Evolutionary conservation across 1,140 invertebrate genomes (phyloP).

Genomic region (Zaprionus inermis): DNA sequence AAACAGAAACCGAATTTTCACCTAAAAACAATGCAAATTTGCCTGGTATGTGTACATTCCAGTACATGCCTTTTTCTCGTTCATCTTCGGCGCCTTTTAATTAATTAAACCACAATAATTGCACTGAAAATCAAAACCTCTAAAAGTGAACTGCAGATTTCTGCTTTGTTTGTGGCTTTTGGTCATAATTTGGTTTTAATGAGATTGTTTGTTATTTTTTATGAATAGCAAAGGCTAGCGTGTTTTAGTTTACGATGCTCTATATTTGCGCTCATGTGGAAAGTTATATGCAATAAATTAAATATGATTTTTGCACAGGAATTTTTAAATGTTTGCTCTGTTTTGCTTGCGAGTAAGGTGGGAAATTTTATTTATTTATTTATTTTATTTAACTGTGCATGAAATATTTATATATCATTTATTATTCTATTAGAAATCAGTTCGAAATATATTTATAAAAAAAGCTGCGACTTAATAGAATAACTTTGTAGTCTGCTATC

Average conservation of each 20-base stretch:
- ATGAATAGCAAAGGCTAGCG: background rate
- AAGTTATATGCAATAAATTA: background rate
- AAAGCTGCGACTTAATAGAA: no score
- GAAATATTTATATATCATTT: no score
- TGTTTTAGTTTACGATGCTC: background rate
- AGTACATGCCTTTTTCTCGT: background rate
- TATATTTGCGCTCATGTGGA: background rate
- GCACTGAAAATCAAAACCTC: background rate
- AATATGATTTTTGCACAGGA: background rate
- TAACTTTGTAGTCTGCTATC: no score
- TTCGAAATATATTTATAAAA: no score
- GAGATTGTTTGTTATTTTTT: background rate
- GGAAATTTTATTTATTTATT: background rate
- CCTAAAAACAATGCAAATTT: slow-evolving; percentile 10
- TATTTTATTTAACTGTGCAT: background rate
- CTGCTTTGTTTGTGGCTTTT: slow-evolving; percentile 6
- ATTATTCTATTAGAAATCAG: no score
- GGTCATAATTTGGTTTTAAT: slow-evolving; percentile 25
- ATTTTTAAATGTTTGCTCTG: background rate
- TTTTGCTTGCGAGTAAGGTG: background rate
- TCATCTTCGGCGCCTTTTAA: background rate
- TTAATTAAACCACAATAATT: slow-evolving; percentile 10
- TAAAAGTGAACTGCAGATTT: background rate
- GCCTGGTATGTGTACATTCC: background rate
- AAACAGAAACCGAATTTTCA: slow-evolving; percentile 9